phyloP scores from a whole-genome alignment of 1,140 invertebrate genomes.

The Lasioglossum albipes region DNA sequence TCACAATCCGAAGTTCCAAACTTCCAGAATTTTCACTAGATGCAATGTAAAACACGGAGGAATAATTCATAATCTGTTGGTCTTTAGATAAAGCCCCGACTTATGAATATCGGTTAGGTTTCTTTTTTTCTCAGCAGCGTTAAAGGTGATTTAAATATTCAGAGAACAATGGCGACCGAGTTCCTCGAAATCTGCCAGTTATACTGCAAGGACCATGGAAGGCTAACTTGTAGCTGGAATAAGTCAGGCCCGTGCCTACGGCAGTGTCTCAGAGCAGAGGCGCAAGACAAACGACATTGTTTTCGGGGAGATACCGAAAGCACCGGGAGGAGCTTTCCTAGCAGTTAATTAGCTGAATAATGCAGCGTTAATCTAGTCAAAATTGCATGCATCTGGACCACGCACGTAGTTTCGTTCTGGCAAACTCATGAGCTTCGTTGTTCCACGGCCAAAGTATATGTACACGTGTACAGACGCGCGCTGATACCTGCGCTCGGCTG shows the following conservation, averaged over 20 bases:
- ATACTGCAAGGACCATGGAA: background rate
- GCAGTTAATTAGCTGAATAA: constrained; percentile 78
- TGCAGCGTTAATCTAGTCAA: constrained; percentile 77
- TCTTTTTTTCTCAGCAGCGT: no score
- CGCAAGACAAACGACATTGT: constrained; percentile 68
- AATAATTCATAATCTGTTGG: no score
- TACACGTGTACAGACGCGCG: constrained; percentile 5
- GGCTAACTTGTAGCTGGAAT: constrained; percentile 12
- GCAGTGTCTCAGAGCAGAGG: constrained; percentile 44
- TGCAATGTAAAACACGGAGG: no score
- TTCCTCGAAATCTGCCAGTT: constrained; percentile 19
- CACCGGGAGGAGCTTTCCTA: constrained; percentile 62
- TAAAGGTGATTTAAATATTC: background rate
- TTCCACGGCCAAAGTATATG: constrained; percentile 41
- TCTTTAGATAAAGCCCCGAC: no score
- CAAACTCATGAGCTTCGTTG: constrained; percentile 59
- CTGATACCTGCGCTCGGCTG: background rate
- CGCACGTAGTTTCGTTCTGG: constrained; percentile 68
- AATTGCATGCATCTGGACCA: constrained; percentile 74
- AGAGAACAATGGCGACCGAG: background rate
- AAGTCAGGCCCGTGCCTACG: constrained; percentile 44
- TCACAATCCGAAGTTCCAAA: no score
- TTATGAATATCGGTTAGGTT: no score
- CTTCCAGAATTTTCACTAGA: no score
- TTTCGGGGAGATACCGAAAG: constrained; percentile 64